Percentiles rank a stretch among this genome's conserved stretches.
These are phyloP conservation scores for Sarcophaga variegata DNA, from an alignment of 2,888 invertebrate genomes.

Conservation along the genomic window DNA sequence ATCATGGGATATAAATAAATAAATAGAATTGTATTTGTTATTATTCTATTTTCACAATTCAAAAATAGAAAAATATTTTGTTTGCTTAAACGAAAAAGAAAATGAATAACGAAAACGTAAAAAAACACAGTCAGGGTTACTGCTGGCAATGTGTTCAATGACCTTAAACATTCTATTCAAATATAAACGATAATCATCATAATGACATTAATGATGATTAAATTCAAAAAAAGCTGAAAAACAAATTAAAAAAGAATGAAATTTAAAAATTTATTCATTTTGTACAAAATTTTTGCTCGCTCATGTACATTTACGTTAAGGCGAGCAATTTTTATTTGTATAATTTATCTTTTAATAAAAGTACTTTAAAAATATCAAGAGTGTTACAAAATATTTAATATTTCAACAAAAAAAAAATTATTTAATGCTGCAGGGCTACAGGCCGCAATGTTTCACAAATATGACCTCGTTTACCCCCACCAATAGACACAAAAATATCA, in stretches of 20 bases:
- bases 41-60: neutral
- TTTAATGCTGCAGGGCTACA: constrained; percentile 12
- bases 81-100: neutral
- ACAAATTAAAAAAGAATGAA: neutral
- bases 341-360: neutral
- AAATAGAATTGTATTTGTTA: neutral
- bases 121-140: constrained; percentile 42
- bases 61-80: constrained; percentile 8
- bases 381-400: constrained; percentile 17
- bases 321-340: neutral
- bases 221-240: constrained; percentile 14
- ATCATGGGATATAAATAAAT: neutral
- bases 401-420: neutral
- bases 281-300: neutral
- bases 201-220: constrained; percentile 21
- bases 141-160: constrained; percentile 58
- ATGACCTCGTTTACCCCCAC: constrained; percentile 37
- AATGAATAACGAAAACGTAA: neutral
- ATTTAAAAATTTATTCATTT: neutral
- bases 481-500: neutral
- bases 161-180: constrained; percentile 56
- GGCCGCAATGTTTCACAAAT: constrained; percentile 17
- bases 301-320: neutral
- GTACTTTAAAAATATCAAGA: neutral
- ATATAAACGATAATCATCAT: constrained; percentile 21